These are phyloP conservation scores for Deroptyus accipitrinus DNA, from an alignment of 2,113 vertebrate genomes.

Conservation along the genomic window DNA sequence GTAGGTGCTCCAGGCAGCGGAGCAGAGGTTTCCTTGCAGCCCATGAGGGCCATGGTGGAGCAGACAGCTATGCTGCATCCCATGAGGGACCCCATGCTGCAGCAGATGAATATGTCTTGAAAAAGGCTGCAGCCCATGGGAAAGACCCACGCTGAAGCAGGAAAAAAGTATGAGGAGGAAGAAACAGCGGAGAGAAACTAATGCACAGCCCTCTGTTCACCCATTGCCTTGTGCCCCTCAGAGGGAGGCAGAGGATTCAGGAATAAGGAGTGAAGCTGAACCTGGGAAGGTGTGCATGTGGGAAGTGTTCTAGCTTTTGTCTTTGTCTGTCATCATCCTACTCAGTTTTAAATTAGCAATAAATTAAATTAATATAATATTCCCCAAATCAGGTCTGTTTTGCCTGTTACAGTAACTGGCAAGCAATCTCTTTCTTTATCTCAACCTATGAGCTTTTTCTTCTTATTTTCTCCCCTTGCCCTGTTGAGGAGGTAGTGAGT, in stretches of 20 bases:
- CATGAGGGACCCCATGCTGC: fast-evolving
- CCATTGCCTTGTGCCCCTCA: fast-evolving
- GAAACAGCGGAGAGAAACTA: neutral
- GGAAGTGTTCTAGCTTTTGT: neutral
- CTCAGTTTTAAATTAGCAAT: neutral
- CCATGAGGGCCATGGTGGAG: neutral
- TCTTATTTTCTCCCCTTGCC: neutral
- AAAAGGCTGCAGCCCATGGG: neutral
- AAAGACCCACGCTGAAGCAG: neutral
- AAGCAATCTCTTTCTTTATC: neutral
- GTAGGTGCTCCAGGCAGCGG: neutral
- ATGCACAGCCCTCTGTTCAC: fast-evolving
- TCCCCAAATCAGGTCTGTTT: neutral
- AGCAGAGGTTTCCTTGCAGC: neutral
- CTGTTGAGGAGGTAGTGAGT: neutral
- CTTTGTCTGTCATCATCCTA: neutral
- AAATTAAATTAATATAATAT: neutral
- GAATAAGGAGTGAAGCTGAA: neutral
- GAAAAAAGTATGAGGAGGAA: neutral
- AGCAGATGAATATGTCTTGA: fast-evolving
- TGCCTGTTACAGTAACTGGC: neutral
- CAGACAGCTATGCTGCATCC: neutral
- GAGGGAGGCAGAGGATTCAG: neutral
- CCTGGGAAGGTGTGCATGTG: neutral
- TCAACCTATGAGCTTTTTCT: neutral